Evolutionary conservation across 1,140 invertebrate genomes (phyloP), one percentile per base, ranked within the genome.

Genomic region (Olivierus martensii): DNA sequence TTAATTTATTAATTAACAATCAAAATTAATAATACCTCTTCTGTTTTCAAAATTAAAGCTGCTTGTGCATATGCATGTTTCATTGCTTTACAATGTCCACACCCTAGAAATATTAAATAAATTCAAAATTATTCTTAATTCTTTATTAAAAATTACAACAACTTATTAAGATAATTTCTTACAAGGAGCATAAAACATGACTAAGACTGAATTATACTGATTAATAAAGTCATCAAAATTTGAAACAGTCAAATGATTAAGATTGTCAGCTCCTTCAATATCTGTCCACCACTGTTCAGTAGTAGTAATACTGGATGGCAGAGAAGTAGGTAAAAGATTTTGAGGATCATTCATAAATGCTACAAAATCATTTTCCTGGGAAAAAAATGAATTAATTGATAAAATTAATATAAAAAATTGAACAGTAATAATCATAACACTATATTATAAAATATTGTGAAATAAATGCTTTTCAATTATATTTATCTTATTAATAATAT

Each of bases 171-270:
- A 36, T 3, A 48, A 28, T 14, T 21, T 69, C 73, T 70, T 69
- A 78, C 77, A 79, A 55, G 76, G 77, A 21, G 77, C 76, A 64
- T 78, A 78, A 63, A 77, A 79, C 73, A 79, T 76, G 37, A 78
- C 69, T 11, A 79, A 60, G 34, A 67, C 65, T 52, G 74, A 69
- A 51, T 71, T 69, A 55, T 73, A 68, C 49, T 69, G 69, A 52
- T 61, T 56, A 21, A 77, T 44, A 47, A 71, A 67, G 12, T 63
- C 55, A 39, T 75, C 71, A 68, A 81, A 80, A 44, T 61, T 70
- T 15, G 60, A 62, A 50, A 71, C 70, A 9, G 68, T 74, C 38
- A 80, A 65, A 58, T 73, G 69, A 34, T 73, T 52, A n/a, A 80
- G 58, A 55, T 71, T 62, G 37, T 75, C 67, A 43, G 66, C 54